Conservation (phyloP, 1,140 invertebrate genomes). For the Paraescarpia echinospica region DNA sequence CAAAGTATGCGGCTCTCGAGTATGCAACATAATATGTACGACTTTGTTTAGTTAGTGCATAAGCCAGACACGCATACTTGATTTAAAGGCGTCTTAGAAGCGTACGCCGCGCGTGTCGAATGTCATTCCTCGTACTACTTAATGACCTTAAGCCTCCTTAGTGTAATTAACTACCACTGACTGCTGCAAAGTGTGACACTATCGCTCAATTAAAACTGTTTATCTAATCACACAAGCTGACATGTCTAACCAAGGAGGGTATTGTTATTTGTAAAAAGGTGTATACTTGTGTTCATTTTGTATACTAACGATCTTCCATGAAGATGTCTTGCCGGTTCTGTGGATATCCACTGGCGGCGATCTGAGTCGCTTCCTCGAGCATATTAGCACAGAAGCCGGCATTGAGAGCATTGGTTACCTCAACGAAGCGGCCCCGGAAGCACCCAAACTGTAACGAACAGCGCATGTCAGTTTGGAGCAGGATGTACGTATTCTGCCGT, state of each 20-base stretch:
- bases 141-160: not conserved
- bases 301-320: constrained; percentile 49
- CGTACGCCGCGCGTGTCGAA: not conserved
- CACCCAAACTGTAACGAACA: constrained; percentile 12
- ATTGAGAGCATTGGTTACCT: constrained; percentile 29
- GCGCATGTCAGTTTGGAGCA: not conserved
- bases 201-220: not conserved
- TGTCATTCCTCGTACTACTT: not conserved
- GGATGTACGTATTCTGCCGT: not conserved
- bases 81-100: not conserved
- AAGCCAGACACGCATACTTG: not conserved
- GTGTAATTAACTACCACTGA: not conserved
- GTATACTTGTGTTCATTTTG: too few species aligned
- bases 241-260: too few species aligned
- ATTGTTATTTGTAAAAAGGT: too few species aligned
- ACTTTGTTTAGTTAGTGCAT: not conserved
- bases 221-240: too few species aligned
- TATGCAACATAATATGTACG: not conserved
- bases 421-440: constrained; percentile 22
- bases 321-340: constrained; percentile 44
- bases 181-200: not conserved
- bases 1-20: not conserved
- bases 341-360: constrained; percentile 39
- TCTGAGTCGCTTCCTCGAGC: constrained; percentile 37
- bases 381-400: constrained; percentile 48